Evolutionary conservation across 2,113 vertebrate species (phyloP).

Genomic region (Micromys minutus): DNA sequence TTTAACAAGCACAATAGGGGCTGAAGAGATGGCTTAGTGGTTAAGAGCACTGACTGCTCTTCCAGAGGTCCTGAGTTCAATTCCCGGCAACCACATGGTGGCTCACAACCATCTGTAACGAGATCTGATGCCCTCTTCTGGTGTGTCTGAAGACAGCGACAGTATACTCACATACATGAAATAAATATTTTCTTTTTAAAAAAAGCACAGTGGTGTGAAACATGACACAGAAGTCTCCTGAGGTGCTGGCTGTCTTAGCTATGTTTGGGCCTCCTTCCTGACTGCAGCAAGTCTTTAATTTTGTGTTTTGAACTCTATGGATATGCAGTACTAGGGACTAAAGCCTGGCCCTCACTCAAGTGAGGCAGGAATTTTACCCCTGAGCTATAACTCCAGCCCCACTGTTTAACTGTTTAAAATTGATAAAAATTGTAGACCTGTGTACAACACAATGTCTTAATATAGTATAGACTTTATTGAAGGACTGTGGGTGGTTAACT

Average conservation of each 20-base stretch:
- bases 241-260: background rate
- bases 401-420: background rate
- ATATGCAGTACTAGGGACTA: background rate
- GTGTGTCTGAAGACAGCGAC: too few relatives aligned
- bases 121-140: too few relatives aligned
- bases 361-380: too few relatives aligned
- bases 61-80: too few relatives aligned
- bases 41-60: too few relatives aligned
- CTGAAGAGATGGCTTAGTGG: too few relatives aligned
- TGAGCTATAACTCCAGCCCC: background rate
- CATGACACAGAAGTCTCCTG: background rate
- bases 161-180: too few relatives aligned
- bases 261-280: background rate
- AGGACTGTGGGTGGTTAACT: background rate
- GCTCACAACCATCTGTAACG: too few relatives aligned
- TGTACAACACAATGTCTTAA: background rate
- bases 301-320: background rate
- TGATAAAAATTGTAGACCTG: background rate
- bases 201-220: background rate
- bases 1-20: accelerated
- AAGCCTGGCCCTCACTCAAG: background rate
- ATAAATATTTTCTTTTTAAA: too few relatives aligned
- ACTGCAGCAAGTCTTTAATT: background rate
- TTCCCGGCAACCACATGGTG: too few relatives aligned
- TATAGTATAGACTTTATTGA: background rate